A percentile compares a stretch with the other conserved stretches of the same genome.
These are phyloP conservation scores for Harlomillsia oculata DNA, from an alignment of 1,140 invertebrate genomes.

Conservation along the genomic window DNA sequence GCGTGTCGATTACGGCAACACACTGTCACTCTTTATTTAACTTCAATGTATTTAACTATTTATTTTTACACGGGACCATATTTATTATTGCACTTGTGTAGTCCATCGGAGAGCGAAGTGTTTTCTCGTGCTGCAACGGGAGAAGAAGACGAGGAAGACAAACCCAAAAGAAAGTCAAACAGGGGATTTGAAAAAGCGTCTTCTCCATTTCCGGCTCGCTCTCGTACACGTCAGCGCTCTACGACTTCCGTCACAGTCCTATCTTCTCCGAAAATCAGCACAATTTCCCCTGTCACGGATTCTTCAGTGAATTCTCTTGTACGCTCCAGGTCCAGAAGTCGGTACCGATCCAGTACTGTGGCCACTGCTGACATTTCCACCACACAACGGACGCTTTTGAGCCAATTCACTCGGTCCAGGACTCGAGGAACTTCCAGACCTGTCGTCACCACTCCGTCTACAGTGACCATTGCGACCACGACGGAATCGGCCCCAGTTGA, in stretches of 20 bases:
- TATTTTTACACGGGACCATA: too few species aligned
- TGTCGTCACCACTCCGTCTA: neutral
- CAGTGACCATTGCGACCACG: slow-evolving; percentile 18
- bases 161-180: too few species aligned
- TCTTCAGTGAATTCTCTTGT: neutral
- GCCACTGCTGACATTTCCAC: neutral
- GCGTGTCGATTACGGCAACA: too few species aligned
- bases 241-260: too few species aligned
- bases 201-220: too few species aligned
- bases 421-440: slow-evolving; percentile 3
- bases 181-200: too few species aligned
- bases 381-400: neutral
- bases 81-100: too few species aligned
- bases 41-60: too few species aligned
- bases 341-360: slow-evolving; percentile 15
- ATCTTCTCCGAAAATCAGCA: too few species aligned
- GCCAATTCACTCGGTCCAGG: neutral
- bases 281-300: neutral
- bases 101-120: slow-evolving; percentile 15
- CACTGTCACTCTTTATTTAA: too few species aligned
- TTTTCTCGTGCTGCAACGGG: slow-evolving; percentile 7
- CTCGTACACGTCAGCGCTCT: too few species aligned
- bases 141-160: too few species aligned
- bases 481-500: slow-evolving; percentile 6
- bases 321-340: slow-evolving; percentile 8